These are phyloP conservation scores for Rattus norvegicus DNA, from an alignment of 2,113 vertebrate species.

Conservation along the genomic window GRCr8 NC_086031.1:89896001-89896500, in stretches of 20 bases:
- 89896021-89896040: background rate
- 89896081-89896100: background rate
- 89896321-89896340: background rate
- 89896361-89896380: background rate
- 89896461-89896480: too few relatives aligned
- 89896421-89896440: background rate
- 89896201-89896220: background rate
- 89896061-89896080: too few relatives aligned
- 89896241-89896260: background rate
- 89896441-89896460: background rate
- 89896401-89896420: background rate
- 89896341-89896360: background rate
- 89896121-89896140: background rate
- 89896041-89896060: background rate
- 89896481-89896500: background rate
- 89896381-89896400: background rate
- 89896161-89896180: background rate
- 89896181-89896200: background rate
- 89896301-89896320: too few relatives aligned
- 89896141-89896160: background rate
- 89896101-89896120: background rate
- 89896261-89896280: background rate
- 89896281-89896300: too few relatives aligned
- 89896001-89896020: background rate
- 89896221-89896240: background rate